These are phyloP conservation scores for Campylomormyrus tamandua DNA, from an alignment of 2,113 vertebrate species.

Conservation along the genomic window DNA sequence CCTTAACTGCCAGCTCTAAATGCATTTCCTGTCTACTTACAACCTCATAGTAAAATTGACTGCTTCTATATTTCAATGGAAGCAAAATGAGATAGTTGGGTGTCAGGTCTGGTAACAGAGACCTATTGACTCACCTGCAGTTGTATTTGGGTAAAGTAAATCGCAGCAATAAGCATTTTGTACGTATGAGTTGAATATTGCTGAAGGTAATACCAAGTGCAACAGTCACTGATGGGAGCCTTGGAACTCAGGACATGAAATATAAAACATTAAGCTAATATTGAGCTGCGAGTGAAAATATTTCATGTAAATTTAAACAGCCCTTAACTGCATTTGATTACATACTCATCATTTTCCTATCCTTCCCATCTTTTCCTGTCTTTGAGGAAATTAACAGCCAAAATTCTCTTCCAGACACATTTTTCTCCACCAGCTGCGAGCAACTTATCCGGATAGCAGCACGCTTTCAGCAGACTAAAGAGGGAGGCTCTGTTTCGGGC, in stretches of 20 bases:
- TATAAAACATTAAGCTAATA: not conserved
- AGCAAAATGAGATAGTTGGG: not conserved
- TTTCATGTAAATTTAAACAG: not conserved
- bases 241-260: not conserved
- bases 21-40: not conserved
- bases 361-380: not conserved
- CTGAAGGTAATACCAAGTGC: not conserved
- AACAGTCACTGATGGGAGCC: not conserved
- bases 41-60: not conserved
- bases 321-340: not conserved
- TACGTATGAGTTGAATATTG: not conserved
- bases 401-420: not conserved
- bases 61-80: not conserved
- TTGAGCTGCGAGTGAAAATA: not conserved
- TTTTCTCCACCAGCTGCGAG: not conserved
- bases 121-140: not conserved
- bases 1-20: too few species aligned
- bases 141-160: not conserved
- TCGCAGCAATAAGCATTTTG: not conserved
- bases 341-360: not conserved
- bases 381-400: not conserved
- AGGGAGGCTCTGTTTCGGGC: not conserved
- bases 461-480: not conserved
- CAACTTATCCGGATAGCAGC: not conserved
- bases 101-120: not conserved